Evolutionary conservation across 2,888 invertebrate genomes (phyloP).

Genomic region (Epinotia demarniana): DNA sequence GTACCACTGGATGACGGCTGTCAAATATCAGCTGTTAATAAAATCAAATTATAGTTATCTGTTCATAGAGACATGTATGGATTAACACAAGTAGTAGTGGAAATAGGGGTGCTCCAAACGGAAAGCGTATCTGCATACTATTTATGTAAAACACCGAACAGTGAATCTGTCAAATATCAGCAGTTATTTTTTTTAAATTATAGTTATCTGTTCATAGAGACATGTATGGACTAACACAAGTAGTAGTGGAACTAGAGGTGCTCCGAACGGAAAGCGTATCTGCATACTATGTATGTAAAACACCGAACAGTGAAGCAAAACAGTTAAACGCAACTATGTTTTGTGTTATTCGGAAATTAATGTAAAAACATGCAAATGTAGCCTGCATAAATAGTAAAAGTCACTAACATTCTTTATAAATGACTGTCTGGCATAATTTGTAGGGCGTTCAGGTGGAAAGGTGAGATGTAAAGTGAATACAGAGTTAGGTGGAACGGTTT

Average conservation of each 20-base stretch:
- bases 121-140: slow-evolving; percentile 36
- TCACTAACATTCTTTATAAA: slow-evolving; percentile 21
- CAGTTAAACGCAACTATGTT: slow-evolving; percentile 25
- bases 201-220: no score
- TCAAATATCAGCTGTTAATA: no score
- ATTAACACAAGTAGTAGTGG: slow-evolving; percentile 45
- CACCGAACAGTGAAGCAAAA: slow-evolving; percentile 27
- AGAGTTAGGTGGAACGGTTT: background rate
- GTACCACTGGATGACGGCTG: no score
- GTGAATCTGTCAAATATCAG: background rate
- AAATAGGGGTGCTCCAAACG: slow-evolving; percentile 50
- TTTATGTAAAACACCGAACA: slow-evolving; percentile 34
- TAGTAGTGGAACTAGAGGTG: slow-evolving; percentile 49
- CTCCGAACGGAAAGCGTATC: slow-evolving; percentile 48
- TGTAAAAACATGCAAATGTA: slow-evolving; percentile 35
- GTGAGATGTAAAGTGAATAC: slow-evolving; percentile 17
- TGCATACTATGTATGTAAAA: slow-evolving; percentile 31
- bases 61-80: no score
- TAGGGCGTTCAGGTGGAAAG: slow-evolving; percentile 29
- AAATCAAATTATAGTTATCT: no score
- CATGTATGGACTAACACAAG: slow-evolving; percentile 14
- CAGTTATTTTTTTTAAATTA: no score
- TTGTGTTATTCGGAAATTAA: slow-evolving; percentile 20
- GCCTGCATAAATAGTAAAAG: slow-evolving; percentile 30
- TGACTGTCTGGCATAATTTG: slow-evolving; percentile 22